Base-by-base conservation (phyloP, 1,140 invertebrate species). In the Drosophila trapezifrons region DNA sequence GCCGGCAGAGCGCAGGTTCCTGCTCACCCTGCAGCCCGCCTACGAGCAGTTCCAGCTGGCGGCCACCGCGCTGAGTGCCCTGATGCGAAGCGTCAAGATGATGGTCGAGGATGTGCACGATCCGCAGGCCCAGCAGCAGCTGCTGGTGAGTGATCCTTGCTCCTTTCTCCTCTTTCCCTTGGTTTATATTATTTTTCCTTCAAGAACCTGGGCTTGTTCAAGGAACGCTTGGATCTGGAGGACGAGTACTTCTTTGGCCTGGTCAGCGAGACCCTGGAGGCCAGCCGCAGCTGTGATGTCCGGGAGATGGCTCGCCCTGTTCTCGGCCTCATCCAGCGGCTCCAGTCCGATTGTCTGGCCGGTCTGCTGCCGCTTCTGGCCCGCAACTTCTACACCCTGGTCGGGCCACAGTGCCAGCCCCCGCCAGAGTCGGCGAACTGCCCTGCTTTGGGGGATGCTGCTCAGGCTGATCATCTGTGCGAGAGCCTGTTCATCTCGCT, bases 231-330 rank as follows among this genome's bases (percentile, higher is more conserved):
- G 12, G 22, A 52, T 8, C 29, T 86, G 25, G 47, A 43, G 40
- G 79, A 79, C 6, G 37, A 40, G 9, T 40, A 45, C n/a, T 87
- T 90, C 66, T 89, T 90, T 22, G 63, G 77, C 8, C 13, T 80
- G 5, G 35, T 89, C n/a, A 35, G 70, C 25, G 69, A 90, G 18
- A 66, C 63, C 8, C 15, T 89, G 9, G 42, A 49, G 6, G 47
- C 49, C 27, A 69, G 80, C 27, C 60, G 52, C 7, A 66, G 47
- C 43, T 80, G 66, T n/a, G 80, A 89, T 51, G 45, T 80, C 2
- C 69, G 77, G 0, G 62, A 72, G 43, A 85, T 90, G 66, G 38
- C 46, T 0, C 43, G 42, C 0, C 86, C 81, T 0, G 25, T 90
- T 4, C 22, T 46, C 7, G 35, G 1, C 0, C 54, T 89, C 18